Evolutionary conservation across 2,797 vertebrate species (phyloP), one percentile per base, ranked within the genome.

Genomic region (Anabas testudineus): DNA sequence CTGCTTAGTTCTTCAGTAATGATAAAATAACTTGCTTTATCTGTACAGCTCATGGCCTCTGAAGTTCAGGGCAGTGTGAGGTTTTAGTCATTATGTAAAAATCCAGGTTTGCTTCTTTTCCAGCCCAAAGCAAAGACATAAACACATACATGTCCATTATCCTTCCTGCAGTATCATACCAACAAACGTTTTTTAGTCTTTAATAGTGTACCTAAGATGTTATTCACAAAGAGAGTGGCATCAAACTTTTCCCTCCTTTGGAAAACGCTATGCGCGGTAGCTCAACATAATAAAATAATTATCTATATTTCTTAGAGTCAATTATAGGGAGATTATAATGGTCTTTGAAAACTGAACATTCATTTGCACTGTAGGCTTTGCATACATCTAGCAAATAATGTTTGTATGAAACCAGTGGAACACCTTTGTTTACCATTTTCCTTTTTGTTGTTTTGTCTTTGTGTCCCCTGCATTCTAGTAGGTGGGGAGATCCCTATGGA

Each of bases 401-500:
- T 19, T 13, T 63, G 1, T 45, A 21, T 62, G 26, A 37, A 41
- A 30, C 55, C n/a, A 62, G 56, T 53, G 62, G 52, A 78, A 66
- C 49, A 61, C 10, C 5, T 57, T 66, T 72, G 32, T 78, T 21
- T 10, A 14, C 15, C 12, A 30, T 46, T 58, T 14, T 14, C 2
- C 39, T 19, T 24, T 7, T 61, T 14, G 43, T 57, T 75, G 15
- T 47, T 26, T 61, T 59, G 0, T 67, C 39, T 55, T 21, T 76
- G 7, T 82, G 26, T 76, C 76, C 26, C 30, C 59, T 46, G 19
- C 21, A 2, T 69, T 72, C 43, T 89, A 98, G 97, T 97, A 92
- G 96, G 97, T 76, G 96, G 96, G 76, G 98, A 99, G 86, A 95
- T 99, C 80, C 96, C 97, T 42, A 94, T 99, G 94, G 98, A 99